Conservation (phyloP, 2,113 vertebrate genomes). For the Platichthys stellatus region DNA sequence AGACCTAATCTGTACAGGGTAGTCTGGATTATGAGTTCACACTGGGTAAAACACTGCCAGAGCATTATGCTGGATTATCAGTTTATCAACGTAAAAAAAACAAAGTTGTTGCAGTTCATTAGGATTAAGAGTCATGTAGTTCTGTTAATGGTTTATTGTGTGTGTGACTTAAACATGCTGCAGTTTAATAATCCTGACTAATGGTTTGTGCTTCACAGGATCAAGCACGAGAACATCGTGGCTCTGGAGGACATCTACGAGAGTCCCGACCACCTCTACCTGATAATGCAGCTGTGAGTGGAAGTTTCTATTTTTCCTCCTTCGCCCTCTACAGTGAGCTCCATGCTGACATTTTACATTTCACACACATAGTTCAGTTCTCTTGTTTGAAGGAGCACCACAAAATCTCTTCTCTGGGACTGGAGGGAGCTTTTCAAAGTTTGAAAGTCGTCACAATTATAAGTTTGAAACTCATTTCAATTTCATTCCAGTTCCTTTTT, state of each 20-base stretch:
- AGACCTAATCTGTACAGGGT: no score
- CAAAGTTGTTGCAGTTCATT: neutral
- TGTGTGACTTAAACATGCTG: neutral
- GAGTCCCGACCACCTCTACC: constrained; percentile 94
- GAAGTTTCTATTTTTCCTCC: constrained; percentile 73
- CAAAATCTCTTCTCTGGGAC: no score
- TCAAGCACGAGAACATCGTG: constrained; percentile 99
- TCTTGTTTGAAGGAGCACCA: neutral
- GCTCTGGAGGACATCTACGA: constrained; percentile 98
- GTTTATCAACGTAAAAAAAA: neutral
- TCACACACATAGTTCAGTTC: neutral
- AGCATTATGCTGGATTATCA: constrained; percentile 9
- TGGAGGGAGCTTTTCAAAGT: no score
- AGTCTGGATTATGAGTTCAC: neutral
- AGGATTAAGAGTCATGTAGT: constrained; percentile 11
- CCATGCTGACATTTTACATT: neutral
- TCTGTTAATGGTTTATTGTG: neutral
- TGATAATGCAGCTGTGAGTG: constrained; percentile 95
- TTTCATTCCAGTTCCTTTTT: no score
- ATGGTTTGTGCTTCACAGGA: constrained; percentile 78
- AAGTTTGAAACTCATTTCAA: no score
- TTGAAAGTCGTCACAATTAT: no score
- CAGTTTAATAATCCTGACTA: neutral
- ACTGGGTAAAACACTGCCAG: neutral
- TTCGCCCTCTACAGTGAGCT: neutral